Conservation (phyloP, 2,888 invertebrate species). For the Liopterus haemorrhoidalis region DNA sequence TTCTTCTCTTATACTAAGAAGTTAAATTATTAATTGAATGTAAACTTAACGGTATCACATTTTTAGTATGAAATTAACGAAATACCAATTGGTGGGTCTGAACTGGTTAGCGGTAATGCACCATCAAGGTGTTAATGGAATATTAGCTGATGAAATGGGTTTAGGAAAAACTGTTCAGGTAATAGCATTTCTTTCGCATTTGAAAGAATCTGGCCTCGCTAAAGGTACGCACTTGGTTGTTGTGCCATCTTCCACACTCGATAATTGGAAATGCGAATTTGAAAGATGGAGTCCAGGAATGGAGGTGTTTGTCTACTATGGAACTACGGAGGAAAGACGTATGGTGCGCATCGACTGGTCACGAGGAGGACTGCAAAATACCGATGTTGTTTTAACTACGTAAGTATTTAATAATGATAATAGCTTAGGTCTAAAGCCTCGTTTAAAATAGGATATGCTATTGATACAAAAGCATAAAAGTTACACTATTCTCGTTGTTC, state of each 20-base stretch:
- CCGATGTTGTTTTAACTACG: constrained; percentile 86
- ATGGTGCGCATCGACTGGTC: constrained; percentile 71
- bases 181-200: constrained; percentile 84
- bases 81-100: constrained; percentile 82
- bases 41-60: constrained; percentile 7
- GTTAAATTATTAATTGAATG: neutral
- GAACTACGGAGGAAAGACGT: constrained; percentile 76
- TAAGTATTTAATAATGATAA: constrained; percentile 47
- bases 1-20: neutral
- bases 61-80: constrained; percentile 67
- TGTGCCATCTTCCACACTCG: constrained; percentile 91
- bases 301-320: constrained; percentile 83
- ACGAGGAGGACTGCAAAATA: constrained; percentile 62
- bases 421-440: too few species aligned
- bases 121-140: constrained; percentile 84
- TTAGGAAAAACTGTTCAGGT: constrained; percentile 91
- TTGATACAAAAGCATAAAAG: too few species aligned
- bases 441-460: too few species aligned
- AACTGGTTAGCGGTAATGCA: constrained; percentile 92
- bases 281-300: constrained; percentile 72
- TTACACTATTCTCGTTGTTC: too few species aligned
- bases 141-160: constrained; percentile 97
- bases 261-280: constrained; percentile 79
- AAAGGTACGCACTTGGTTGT: constrained; percentile 84
- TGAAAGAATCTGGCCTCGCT: constrained; percentile 71